Base-by-base conservation (phyloP, 2,888 invertebrate species). In the Operophtera brumata region DNA sequence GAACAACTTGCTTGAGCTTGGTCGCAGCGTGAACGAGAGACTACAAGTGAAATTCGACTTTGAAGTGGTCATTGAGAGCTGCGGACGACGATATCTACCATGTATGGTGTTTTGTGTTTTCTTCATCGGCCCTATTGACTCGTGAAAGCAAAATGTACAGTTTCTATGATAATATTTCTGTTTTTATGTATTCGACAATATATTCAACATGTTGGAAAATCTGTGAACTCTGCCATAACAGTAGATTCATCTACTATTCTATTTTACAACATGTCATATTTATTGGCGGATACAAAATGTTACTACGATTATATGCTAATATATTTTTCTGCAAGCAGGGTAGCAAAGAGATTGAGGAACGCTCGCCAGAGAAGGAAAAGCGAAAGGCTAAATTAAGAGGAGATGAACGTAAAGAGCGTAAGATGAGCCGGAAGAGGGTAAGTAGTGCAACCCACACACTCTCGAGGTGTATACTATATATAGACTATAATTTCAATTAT, bases 341-440 rank as follows among this genome's bases (percentile, higher is more conserved):
- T 85, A 88, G 75, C 81, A 90, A 90, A 83, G 93, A 81, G 87
- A 92, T 78, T 91, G 94, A 87, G 71, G 90, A 90, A 73, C 82
- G 90, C 55, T 90, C 90, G 11, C 87, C 94, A 45, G 94, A 93
- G 47, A 95, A 95, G 59, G 95, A 96, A 78, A 95, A 95, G 71
- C 93, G 95, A 73, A 96, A 96, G 81, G 67, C 84, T 71, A 90
- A 90, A 81, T 68, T 88, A 54, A 82, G 88, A 66, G 84, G 84
- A 10, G 89, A 90, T 64, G 89, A 90, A 61, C 92, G 95, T 65
- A 95, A 94, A 85, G 96, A 96, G 82, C 92, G 95, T 75, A 96
- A 96, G 88, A 86, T 95, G 74, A 94, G 94, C 49, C 91, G 96
- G 25, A 96, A 96, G 81, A 91, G 96, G 89, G 95, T 95, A 87